A percentile compares a stretch with the other conserved stretches of the same genome.
These are phyloP conservation scores for Automeris io DNA, from an alignment of 2,888 invertebrate species.

Conservation along the genomic window DNA sequence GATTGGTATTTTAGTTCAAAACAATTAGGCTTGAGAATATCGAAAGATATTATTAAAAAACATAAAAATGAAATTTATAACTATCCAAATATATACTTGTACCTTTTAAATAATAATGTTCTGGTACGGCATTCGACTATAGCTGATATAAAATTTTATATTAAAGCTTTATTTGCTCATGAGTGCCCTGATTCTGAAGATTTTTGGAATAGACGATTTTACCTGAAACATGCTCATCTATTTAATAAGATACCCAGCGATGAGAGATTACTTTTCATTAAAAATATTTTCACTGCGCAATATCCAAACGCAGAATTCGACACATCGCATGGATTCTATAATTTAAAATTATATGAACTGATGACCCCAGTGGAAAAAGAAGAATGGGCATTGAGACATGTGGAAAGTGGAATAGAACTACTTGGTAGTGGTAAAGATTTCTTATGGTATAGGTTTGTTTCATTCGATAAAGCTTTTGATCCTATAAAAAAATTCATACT, in stretches of 20 bases:
- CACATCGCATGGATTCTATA: conserved; percentile 29
- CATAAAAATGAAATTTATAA: conserved; percentile 37
- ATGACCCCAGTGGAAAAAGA: conserved; percentile 37
- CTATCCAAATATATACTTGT: conserved; percentile 31
- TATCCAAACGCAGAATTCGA: conserved; percentile 38
- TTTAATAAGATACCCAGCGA: conserved; percentile 31
- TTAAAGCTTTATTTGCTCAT: conserved; percentile 27
- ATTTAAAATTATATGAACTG: conserved; percentile 23
- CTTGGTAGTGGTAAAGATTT: conserved; percentile 32
- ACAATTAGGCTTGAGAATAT: conserved; percentile 30
- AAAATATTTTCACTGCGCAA: conserved; percentile 30
- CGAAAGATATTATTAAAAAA: conserved; percentile 33
- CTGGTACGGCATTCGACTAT: conserved; percentile 25
- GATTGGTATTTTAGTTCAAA: background rate
- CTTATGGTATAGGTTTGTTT: conserved; percentile 41
- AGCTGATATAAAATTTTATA: conserved; percentile 36
- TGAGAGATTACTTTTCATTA: conserved; percentile 32
- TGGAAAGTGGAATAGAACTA: conserved; percentile 31
- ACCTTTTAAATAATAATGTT: conserved; percentile 24
- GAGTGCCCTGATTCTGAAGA: conserved; percentile 3
- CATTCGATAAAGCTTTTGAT: conserved; percentile 34
- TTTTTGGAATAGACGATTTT: conserved; percentile 37
- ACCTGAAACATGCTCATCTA: conserved; percentile 24
- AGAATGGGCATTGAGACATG: conserved; percentile 40
- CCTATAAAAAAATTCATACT: conserved; percentile 33